Evolutionary conservation across 2,113 vertebrate species (phyloP).

Genomic region (Neofelis nebulosa): DNA sequence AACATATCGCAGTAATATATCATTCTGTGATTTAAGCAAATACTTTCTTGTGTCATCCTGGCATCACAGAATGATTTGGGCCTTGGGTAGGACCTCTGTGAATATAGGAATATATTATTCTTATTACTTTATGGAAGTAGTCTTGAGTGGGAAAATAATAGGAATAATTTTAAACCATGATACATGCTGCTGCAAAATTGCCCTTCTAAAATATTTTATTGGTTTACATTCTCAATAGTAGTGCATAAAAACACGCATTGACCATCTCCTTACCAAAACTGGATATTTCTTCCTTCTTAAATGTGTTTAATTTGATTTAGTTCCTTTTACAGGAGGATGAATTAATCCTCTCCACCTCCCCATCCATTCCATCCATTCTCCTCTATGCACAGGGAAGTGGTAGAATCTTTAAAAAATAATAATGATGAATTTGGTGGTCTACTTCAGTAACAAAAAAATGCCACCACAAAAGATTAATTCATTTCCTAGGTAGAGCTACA

Average conservation of each 20-base stretch:
- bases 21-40: neutral
- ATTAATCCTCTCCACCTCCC: neutral
- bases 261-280: neutral
- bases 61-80: neutral
- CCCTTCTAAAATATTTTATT: neutral
- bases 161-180: neutral
- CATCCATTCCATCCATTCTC: neutral
- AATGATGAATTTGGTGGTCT: neutral
- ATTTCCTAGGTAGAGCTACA: neutral
- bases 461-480: neutral
- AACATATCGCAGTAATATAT: neutral
- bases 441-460: neutral
- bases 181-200: neutral
- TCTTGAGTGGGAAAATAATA: neutral
- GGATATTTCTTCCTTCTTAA: neutral
- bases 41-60: neutral
- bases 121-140: neutral
- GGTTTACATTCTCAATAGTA: neutral
- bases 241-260: neutral
- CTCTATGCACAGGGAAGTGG: neutral
- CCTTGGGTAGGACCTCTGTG: neutral
- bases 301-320: neutral
- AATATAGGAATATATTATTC: neutral
- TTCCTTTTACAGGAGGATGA: neutral
- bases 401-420: neutral